Base-by-base conservation (phyloP, 2,888 invertebrate species). In the Drosophila subquinaria region DNA sequence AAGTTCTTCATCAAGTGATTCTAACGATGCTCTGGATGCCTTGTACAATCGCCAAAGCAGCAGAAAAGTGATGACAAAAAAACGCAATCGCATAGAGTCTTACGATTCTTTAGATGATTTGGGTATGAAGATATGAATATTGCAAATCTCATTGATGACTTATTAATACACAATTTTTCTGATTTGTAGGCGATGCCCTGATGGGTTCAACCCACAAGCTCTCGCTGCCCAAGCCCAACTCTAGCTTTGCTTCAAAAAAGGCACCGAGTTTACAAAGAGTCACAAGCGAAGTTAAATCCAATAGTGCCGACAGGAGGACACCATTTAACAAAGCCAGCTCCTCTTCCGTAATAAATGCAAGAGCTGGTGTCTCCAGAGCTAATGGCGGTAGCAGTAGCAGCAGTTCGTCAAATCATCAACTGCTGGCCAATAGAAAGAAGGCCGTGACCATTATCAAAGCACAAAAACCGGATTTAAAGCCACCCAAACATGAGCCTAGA, bases 101-200 rank as follows among this genome's bases (percentile, higher is more conserved):
- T 77, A 88, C 36, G 90, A 90, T 59, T 88, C 89, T 3, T 55
- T 90, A 38, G 87, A 91, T 61, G 90, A 90, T 75, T 78, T 90
- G 62, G 86, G 91, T 91, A 79, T 33, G 68, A 56, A 11, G 8
- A 42, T 17, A 13, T 17, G 1, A 20, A 27, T 2, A 0, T 35
- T 0, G 8, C 11, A n/a, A 51, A 15, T 9, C 17, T 30, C 1
- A 11, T 57, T 27, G 13, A 10, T 35, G 9, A 11, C n/a, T 43
- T 27, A 9, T 2, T 33, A 17, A 30, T 55, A 17, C n/a, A 38
- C 9, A 2, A 5, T 8, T 30, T 8, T 30, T 8, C 4, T 30
- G 2, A 4, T 8, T 9, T 45, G 6, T 17, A 86, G 86, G 82
- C 23, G 75, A 66, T 60, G 78, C 67, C 1, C 42, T 82, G 0